phyloP scores from a whole-genome alignment of 2,797 vertebrate genomes.

The Pseudotriccus pelzelni region DNA sequence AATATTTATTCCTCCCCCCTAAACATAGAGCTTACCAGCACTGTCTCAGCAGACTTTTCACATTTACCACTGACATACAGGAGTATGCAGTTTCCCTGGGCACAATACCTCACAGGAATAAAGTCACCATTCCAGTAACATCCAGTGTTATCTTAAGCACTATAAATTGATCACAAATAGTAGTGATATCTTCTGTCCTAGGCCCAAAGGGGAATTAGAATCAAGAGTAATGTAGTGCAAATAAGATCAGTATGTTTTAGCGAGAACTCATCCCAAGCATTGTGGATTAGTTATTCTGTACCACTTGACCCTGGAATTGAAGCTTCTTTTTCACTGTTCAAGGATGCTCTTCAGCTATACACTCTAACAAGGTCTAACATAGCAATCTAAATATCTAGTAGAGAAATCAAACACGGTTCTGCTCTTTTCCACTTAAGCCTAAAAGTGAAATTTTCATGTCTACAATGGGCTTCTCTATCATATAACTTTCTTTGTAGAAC shows the following conservation, averaged over 20 bases:
- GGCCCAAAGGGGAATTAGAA: background rate
- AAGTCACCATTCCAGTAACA: background rate
- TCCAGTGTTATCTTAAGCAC: background rate
- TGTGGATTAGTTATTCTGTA: background rate
- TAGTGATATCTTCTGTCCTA: background rate
- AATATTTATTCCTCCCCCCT: background rate
- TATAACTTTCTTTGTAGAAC: background rate
- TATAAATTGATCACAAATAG: background rate
- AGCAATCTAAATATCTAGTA: background rate
- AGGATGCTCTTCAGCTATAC: background rate
- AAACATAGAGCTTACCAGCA: background rate
- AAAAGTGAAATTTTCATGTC: background rate
- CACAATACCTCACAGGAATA: background rate
- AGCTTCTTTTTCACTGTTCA: background rate
- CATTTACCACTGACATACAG: background rate
- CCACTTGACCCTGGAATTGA: background rate
- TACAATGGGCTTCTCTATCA: background rate
- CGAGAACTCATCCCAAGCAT: background rate
- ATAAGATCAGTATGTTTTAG: background rate
- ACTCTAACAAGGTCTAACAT: background rate
- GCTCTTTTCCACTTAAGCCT: background rate
- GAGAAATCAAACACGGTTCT: background rate
- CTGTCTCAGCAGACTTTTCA: background rate
- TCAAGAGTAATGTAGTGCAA: background rate
- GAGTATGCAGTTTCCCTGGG: background rate